Evolutionary conservation across 1,140 invertebrate genomes (phyloP).

Genomic region (Laodelphax striatellus): DNA sequence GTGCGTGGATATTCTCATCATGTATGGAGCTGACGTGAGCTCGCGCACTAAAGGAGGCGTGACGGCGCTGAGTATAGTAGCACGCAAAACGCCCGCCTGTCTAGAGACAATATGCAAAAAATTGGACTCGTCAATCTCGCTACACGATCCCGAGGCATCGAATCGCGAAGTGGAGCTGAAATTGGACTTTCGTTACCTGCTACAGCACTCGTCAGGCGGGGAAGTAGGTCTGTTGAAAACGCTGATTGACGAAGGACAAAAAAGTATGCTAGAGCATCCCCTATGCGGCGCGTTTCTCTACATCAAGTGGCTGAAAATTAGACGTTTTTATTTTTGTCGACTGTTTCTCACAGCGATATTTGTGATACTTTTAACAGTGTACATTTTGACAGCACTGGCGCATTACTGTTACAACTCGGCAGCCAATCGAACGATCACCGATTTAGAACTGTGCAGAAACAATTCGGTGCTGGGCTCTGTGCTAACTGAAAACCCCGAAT

Average conservation of each 20-base stretch:
- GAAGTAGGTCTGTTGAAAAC: constrained; percentile 72
- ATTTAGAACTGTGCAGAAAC: constrained; percentile 46
- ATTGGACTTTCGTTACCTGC: constrained; percentile 62
- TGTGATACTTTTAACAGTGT: constrained; percentile 61
- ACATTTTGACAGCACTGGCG: constrained; percentile 60
- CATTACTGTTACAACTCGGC: constrained; percentile 68
- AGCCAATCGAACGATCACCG: constrained; percentile 28
- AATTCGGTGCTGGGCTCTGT: constrained; percentile 59
- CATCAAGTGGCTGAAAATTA: constrained; percentile 78
- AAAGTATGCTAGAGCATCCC: constrained; percentile 69
- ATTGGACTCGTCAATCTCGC: constrained; percentile 60
- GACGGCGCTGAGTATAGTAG: constrained; percentile 67
- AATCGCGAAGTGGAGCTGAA: constrained; percentile 69
- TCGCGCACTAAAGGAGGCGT: constrained; percentile 71
- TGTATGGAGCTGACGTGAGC: constrained; percentile 72
- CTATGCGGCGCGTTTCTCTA: constrained; percentile 71
- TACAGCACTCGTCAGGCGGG: constrained; percentile 63
- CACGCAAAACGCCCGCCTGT: constrained; percentile 68
- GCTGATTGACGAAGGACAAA: constrained; percentile 71
- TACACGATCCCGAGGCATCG: constrained; percentile 63
- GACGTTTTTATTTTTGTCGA: constrained; percentile 72
- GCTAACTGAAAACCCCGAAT: constrained; percentile 52
- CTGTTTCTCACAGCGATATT: constrained; percentile 69
- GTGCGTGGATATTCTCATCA: constrained; percentile 69
- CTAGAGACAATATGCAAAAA: constrained; percentile 62